Evolutionary conservation across 2,888 invertebrate genomes (phyloP).

Genomic region (Apantesis nais): DNA sequence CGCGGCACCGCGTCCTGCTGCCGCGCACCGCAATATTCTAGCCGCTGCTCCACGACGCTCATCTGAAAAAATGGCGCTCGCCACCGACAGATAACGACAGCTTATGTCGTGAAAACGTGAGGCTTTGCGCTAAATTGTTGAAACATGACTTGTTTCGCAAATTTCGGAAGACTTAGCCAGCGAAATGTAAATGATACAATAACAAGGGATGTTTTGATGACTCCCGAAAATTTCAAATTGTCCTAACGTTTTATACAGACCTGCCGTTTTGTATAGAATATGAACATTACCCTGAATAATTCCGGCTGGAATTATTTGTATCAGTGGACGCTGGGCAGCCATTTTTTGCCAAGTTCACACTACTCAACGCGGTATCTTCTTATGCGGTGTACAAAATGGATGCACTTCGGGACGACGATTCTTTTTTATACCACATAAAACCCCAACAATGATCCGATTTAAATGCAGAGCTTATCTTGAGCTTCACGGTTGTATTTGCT

Average conservation of each 20-base stretch:
- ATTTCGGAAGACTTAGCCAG: constrained; percentile 43
- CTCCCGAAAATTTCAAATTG: constrained; percentile 31
- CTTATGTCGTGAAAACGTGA: constrained; percentile 71
- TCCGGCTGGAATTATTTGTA: constrained; percentile 16
- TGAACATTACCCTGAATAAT: constrained; percentile 24
- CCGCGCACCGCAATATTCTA: constrained; percentile 48
- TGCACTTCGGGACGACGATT: constrained; percentile 18
- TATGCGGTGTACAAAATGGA: constrained; percentile 30
- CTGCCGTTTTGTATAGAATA: too few relatives aligned
- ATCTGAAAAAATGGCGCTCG: constrained; percentile 58
- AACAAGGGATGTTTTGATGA: constrained; percentile 53
- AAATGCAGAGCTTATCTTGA: constrained; percentile 31
- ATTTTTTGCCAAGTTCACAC: neutral
- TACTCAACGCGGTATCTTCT: neutral
- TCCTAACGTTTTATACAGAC: constrained; percentile 19
- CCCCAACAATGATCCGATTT: constrained; percentile 31
- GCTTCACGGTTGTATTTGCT: constrained; percentile 5
- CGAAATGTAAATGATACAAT: constrained; percentile 60
- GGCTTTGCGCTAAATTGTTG: constrained; percentile 68
- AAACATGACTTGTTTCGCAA: constrained; percentile 71
- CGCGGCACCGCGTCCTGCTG: constrained; percentile 19
- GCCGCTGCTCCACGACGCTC: constrained; percentile 39
- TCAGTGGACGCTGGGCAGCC: neutral
- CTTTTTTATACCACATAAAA: constrained; percentile 16
- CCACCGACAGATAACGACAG: constrained; percentile 65